Base-by-base conservation (phyloP, 2,888 invertebrate genomes). In the Petrolisthes cinctipes region DNA sequence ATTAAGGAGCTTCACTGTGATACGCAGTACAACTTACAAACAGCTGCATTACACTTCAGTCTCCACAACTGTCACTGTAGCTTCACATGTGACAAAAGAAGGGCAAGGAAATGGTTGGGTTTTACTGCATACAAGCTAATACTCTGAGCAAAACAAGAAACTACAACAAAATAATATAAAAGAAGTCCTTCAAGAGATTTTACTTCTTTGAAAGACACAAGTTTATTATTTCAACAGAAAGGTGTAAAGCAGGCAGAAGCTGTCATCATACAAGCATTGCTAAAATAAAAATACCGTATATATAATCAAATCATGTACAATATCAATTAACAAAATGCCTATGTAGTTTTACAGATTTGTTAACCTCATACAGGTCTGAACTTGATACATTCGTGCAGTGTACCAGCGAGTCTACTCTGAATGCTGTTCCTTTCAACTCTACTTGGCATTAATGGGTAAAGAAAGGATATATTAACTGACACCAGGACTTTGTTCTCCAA, bases 91-190 rank as follows among this genome's bases (percentile, higher is more conserved):
- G 61, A 11, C 9, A 61, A 9, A 61, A 61, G 17, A 9, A 61
- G 61, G 17, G 17, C 17, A 17, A 61, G 61, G 61, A 61, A 61
- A 61, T 17, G 17, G 61, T 61, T 61, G 61, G 61, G 3, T 56
- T 78, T 85, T 68, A 85, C 56, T 66, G 85, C 85, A 85, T 80
- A 85, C 79, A 85, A 85, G 85, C 85, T 80, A 80, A 85, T 85
- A 85, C 79, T 85, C 66, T 68, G 80, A 85, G 85, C 85, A 80
- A 85, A 85, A 85, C 51, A 83, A 83, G 54, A 80, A 56, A 80
- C 5, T 11, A 80, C 57, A 80, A 80, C 23, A 51, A 80, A 80
- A 54, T 80, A 54, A 75, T 75, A 23, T 75, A 9, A 75, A 75
- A 75, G 75, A 11, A 56, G 61, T 61, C 61, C 61, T 61, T 9